Conservation (phyloP, 2,113 vertebrate genomes). For the Holacanthus passer region DNA sequence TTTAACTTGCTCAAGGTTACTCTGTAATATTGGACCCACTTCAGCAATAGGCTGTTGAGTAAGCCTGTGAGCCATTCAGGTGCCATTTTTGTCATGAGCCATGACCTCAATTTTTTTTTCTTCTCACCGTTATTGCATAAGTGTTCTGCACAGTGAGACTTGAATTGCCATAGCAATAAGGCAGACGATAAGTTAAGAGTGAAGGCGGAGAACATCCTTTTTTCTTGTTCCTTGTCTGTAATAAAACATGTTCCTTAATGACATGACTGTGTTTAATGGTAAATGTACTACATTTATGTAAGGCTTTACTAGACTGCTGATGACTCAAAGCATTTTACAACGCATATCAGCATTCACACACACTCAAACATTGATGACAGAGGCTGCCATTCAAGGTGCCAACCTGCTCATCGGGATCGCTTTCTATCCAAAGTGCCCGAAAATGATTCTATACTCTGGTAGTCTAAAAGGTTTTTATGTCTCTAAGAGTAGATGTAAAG, state of each 20-base stretch:
- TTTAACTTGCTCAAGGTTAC: constrained; percentile 45
- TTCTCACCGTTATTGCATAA: constrained; percentile 28
- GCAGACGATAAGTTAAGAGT: not conserved
- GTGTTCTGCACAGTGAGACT: constrained; percentile 4
- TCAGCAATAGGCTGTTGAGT: constrained; percentile 23
- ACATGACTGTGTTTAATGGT: no score
- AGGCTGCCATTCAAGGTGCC: no score
- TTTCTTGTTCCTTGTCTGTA: not conserved
- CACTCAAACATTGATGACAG: no score
- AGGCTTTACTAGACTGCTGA: no score
- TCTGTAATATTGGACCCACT: constrained; percentile 19
- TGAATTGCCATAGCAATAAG: constrained; percentile 5
- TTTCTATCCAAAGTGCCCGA: no score
- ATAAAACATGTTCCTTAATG: not conserved
- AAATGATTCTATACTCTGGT: no score
- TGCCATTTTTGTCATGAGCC: constrained; percentile 42
- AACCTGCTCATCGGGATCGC: no score
- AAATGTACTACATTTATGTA: no score
- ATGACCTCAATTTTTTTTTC: constrained; percentile 34
- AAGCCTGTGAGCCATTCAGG: constrained; percentile 22
- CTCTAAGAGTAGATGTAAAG: not conserved
- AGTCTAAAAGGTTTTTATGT: not conserved
- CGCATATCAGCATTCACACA: no score
- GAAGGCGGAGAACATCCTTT: constrained; percentile 2
- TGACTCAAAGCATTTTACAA: no score